Evolutionary conservation across 1,140 invertebrate species (phyloP).

Genomic region (Homarus americanus): DNA sequence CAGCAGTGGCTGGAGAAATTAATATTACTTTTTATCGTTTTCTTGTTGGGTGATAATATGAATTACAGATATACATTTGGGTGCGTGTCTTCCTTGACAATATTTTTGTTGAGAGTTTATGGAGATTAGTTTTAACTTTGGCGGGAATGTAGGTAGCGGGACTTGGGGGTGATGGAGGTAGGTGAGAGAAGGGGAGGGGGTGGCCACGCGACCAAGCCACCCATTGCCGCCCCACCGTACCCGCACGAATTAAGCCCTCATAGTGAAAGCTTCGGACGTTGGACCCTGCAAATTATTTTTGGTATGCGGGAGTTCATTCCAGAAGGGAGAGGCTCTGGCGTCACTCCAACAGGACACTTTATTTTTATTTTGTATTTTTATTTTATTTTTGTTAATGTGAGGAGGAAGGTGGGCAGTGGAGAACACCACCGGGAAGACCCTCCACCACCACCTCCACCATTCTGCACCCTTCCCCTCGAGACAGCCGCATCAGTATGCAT

Average conservation of each 20-base stretch:
- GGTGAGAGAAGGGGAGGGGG: background rate
- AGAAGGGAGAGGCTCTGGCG: background rate
- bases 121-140: background rate
- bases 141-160: background rate
- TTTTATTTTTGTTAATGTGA: no score
- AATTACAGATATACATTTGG: background rate
- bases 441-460: background rate
- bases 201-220: slow-evolving; percentile 65
- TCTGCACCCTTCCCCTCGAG: background rate
- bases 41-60: background rate
- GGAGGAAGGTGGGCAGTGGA: background rate
- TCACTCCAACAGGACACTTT: background rate
- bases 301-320: slow-evolving; percentile 15
- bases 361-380: no score
- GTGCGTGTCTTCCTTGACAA: background rate
- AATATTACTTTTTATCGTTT: background rate
- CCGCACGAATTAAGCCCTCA: slow-evolving; percentile 60
- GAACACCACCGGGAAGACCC: background rate
- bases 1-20: background rate
- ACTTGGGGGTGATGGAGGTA: background rate
- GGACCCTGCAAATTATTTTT: slow-evolving; percentile 29
- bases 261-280: slow-evolving; percentile 56
- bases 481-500: slow-evolving; percentile 35
- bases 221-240: slow-evolving; percentile 48
- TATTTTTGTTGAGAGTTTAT: background rate